A percentile compares a stretch with the other conserved stretches of the same genome.
phyloP scores from a whole-genome alignment of 2,888 invertebrate species.

The Amiota minor region DNA sequence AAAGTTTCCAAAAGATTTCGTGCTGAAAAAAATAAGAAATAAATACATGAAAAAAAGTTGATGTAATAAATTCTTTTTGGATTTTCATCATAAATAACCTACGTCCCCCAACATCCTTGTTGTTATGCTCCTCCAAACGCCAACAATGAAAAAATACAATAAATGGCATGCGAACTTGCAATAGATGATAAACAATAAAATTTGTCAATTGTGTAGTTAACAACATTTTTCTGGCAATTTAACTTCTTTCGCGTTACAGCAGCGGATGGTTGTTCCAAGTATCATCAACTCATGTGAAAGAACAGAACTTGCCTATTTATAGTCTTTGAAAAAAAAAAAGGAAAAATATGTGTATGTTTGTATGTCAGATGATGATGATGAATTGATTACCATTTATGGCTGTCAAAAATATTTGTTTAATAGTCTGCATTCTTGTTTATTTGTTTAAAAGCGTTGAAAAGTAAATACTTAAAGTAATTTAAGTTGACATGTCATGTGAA shows the following conservation, averaged over 20 bases:
- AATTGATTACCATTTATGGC: constrained; percentile 21
- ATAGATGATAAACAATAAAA: constrained; percentile 58
- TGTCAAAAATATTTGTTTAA: constrained; percentile 15
- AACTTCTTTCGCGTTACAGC: constrained; percentile 5
- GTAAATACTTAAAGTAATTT: constrained; percentile 12
- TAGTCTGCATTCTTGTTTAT: constrained; percentile 4
- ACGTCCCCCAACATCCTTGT: background rate
- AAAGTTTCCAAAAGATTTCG: constrained; percentile 41
- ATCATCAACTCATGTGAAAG: background rate
- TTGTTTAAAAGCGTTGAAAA: constrained; percentile 18
- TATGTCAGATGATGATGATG: background rate
- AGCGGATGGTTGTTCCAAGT: background rate
- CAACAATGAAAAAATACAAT: constrained; percentile 61
- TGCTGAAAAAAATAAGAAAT: constrained; percentile 46
- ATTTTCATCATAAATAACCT: background rate
- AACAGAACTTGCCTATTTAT: constrained; percentile 2
- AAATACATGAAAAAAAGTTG: constrained; percentile 6
- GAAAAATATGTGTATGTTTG: background rate
- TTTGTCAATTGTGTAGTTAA: constrained; percentile 52
- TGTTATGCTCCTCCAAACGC: constrained; percentile 30
- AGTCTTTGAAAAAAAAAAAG: background rate
- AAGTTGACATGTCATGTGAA: constrained; percentile 3
- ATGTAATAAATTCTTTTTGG: background rate
- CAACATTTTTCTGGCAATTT: constrained; percentile 35
- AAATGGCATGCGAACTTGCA: constrained; percentile 49